phyloP scores from a whole-genome alignment of 2,113 vertebrate species.

The Engystomops pustulosus region DNA sequence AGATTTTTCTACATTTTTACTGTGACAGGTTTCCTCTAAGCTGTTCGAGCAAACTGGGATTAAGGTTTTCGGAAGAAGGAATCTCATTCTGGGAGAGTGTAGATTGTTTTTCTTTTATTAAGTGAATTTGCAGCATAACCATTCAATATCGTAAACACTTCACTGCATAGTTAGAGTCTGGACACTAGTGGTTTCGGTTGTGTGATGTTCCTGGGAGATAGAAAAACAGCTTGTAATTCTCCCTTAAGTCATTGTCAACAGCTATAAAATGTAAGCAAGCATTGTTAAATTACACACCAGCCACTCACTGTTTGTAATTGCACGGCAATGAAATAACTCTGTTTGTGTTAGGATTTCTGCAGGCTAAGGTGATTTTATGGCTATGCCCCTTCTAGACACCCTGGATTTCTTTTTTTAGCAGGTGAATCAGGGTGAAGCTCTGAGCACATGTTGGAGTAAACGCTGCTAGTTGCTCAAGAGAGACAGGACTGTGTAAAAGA shows the following conservation, averaged over 20 bases:
- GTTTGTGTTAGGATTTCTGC: slow-evolving; percentile 32
- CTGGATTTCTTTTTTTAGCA: neutral
- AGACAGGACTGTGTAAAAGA: too few species aligned
- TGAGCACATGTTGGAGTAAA: slow-evolving; percentile 13
- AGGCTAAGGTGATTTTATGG: slow-evolving; percentile 21
- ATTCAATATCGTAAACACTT: neutral
- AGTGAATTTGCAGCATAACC: neutral
- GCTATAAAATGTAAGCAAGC: slow-evolving; percentile 48
- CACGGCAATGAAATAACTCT: slow-evolving; percentile 14
- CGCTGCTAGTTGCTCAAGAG: neutral
- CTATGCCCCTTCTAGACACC: neutral
- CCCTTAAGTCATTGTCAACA: slow-evolving; percentile 50
- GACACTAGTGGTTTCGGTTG: neutral
- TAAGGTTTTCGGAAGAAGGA: too few species aligned
- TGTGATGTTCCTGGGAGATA: neutral
- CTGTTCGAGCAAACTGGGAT: too few species aligned
- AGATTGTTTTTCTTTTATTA: too few species aligned
- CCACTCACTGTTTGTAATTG: slow-evolving; percentile 17
- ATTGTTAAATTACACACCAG: slow-evolving; percentile 35
- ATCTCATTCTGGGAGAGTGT: neutral
- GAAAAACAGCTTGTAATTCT: neutral
- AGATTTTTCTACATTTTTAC: too few species aligned
- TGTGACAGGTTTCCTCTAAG: too few species aligned
- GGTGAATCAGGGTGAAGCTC: slow-evolving; percentile 20
- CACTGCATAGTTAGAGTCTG: neutral